Evolutionary conservation across 1,140 invertebrate species (phyloP).

Genomic region (Zeugodacus cucurbitae): DNA sequence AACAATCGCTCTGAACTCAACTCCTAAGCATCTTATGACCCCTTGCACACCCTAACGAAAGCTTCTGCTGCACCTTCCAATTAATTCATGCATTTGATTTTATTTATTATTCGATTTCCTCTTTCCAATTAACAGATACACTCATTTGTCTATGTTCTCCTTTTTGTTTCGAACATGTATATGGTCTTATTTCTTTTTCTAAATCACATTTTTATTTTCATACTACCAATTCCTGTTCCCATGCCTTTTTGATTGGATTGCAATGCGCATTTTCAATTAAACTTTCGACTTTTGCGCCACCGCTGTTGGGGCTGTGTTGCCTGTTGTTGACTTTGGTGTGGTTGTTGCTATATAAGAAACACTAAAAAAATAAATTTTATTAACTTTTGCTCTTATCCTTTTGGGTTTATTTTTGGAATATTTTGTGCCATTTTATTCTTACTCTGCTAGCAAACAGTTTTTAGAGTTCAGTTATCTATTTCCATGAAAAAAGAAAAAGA

Average conservation of each 20-base stretch:
- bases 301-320: neutral
- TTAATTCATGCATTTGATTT: neutral
- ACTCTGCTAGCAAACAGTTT: neutral
- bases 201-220: neutral
- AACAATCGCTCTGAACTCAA: no score
- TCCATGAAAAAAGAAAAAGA: neutral
- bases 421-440: neutral
- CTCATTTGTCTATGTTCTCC: neutral
- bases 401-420: neutral
- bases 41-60: no score
- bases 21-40: no score
- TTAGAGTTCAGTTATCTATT: neutral
- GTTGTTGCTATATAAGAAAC: neutral
- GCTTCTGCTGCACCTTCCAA: no score
- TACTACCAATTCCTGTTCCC: neutral
- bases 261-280: constrained; percentile 6
- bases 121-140: neutral
- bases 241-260: neutral
- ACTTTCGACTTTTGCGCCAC: constrained; percentile 1
- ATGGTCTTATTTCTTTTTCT: neutral
- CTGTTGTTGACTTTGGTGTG: neutral
- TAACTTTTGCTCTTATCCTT: no score
- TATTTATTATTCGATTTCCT: neutral
- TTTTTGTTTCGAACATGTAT: neutral
- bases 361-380: no score